Evolutionary conservation across 2,113 vertebrate genomes (phyloP).

Genomic region (Phylloscopus trochiloides): DNA sequence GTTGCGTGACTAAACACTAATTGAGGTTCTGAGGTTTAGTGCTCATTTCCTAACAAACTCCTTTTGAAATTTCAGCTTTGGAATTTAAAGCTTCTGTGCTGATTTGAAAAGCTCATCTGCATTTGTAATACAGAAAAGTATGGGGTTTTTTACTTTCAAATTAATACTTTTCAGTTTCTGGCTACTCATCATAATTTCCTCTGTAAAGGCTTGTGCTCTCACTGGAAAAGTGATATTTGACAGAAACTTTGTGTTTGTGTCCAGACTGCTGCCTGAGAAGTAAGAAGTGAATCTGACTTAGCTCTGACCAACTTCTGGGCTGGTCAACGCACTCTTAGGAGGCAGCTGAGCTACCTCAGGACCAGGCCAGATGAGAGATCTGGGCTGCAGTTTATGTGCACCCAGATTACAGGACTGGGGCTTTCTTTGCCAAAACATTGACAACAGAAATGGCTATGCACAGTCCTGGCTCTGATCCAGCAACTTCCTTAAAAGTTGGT

Average conservation of each 20-base stretch:
- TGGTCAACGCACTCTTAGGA: not conserved
- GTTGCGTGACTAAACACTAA: not conserved
- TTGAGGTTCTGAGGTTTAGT: slow-evolving; percentile 4
- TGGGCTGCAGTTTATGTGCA: not conserved
- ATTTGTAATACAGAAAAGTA: not conserved
- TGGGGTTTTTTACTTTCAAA: not conserved
- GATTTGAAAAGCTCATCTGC: slow-evolving; percentile 12
- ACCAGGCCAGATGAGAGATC: not conserved
- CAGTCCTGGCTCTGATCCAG: not conserved
- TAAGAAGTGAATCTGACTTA: not conserved
- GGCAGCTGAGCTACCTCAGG: not conserved
- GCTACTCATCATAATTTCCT: not conserved
- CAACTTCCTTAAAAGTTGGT: not conserved
- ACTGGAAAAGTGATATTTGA: not conserved
- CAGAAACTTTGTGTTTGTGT: not conserved
- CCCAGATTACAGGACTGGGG: not conserved
- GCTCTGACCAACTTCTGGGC: not conserved
- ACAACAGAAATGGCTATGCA: not conserved
- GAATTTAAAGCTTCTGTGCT: not conserved
- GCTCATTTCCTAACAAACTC: not conserved
- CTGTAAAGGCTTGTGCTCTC: not conserved
- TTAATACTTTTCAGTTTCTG: not conserved
- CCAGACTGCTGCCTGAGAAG: not conserved
- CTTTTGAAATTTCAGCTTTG: slow-evolving; percentile 15
- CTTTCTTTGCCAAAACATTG: not conserved